Conservation (phyloP, 2,888 invertebrate species). For the Nomada flava region DNA sequence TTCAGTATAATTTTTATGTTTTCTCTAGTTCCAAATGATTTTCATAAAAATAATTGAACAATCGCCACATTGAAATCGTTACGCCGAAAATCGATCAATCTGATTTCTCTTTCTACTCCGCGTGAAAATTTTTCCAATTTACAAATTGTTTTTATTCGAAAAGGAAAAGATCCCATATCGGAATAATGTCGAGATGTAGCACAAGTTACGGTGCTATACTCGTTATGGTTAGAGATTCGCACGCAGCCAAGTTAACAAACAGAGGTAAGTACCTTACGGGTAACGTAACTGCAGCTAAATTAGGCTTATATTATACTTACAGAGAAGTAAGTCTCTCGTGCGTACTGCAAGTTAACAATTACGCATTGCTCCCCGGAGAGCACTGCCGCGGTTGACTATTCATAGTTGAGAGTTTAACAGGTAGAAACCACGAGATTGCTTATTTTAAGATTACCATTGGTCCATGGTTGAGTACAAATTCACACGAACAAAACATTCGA, state of each 20-base stretch:
- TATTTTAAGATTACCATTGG: conserved; percentile 24
- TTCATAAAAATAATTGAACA: too few species aligned
- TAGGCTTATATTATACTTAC: conserved; percentile 38
- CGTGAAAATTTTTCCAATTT: background rate
- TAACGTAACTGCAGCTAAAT: conserved; percentile 25
- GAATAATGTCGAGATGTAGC: background rate
- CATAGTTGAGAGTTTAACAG: conserved; percentile 27
- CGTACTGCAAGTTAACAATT: conserved; percentile 54
- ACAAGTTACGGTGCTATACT: conserved; percentile 2
- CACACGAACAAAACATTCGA: conserved; percentile 14
- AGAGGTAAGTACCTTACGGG: conserved; percentile 4
- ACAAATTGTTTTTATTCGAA: background rate
- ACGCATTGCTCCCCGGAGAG: conserved; percentile 23
- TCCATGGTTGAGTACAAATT: conserved; percentile 31
- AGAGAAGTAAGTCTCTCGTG: conserved; percentile 26
- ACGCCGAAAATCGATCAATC: too few species aligned
- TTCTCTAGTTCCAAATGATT: too few species aligned
- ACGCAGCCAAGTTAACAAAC: conserved; percentile 8
- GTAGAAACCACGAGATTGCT: conserved; percentile 33
- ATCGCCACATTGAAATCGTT: too few species aligned
- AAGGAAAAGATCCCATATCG: background rate
- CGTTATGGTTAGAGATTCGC: background rate
- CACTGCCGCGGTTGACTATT: conserved; percentile 12
- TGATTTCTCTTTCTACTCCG: too few species aligned
- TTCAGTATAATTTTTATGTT: too few species aligned